Evolutionary conservation across 2,113 vertebrate species (phyloP).

Genomic region (Podiceps cristatus): DNA sequence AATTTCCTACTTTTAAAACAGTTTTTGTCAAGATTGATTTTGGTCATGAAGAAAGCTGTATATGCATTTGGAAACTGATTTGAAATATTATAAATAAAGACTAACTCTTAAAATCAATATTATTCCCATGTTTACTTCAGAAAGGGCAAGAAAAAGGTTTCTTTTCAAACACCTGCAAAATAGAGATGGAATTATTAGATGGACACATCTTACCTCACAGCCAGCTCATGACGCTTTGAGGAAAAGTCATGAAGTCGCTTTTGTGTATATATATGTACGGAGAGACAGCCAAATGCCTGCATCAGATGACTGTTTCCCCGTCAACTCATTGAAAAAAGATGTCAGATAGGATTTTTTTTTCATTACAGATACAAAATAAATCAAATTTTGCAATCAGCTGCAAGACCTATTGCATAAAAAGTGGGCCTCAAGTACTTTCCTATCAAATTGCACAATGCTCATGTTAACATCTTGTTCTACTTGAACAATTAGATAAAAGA

Average conservation of each 20-base stretch:
- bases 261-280: not conserved
- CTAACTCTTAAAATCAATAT: not conserved
- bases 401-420: not conserved
- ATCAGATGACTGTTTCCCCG: not conserved
- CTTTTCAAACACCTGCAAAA: not conserved
- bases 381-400: not conserved
- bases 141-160: rapidly evolving
- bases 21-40: not conserved
- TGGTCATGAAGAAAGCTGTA: not conserved
- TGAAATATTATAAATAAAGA: not conserved
- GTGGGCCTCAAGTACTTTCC: constrained; percentile 15
- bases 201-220: not conserved
- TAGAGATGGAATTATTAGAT: not conserved
- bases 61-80: not conserved
- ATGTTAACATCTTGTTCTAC: constrained; percentile 33
- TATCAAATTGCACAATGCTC: not conserved
- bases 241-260: not conserved
- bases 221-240: rapidly evolving
- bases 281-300: not conserved
- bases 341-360: not conserved
- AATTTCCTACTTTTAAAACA: not conserved
- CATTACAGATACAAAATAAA: not conserved
- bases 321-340: not conserved
- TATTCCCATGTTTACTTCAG: not conserved
- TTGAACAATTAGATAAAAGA: constrained; percentile 13